A percentile compares a stretch with the other conserved stretches of the same genome.
Evolutionary conservation across 35 echinoderm and acorn worm genomes (phyloP).

Genomic region (Nesometra sesokonis): DNA sequence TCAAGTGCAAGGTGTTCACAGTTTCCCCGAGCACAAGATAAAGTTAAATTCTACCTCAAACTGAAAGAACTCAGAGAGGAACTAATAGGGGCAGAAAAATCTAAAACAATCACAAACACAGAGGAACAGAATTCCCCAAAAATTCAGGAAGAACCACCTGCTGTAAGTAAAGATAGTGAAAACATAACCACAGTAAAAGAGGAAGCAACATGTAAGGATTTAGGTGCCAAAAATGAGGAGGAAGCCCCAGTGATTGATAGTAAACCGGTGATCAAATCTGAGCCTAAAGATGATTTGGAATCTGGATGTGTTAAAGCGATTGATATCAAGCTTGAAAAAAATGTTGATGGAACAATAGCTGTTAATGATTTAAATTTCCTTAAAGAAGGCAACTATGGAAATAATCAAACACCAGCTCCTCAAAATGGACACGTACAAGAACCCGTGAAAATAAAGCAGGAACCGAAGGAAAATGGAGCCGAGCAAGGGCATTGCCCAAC

Average conservation of each 20-base stretch:
- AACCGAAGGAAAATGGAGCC: slow-evolving; percentile 10
- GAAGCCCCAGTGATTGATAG: not conserved
- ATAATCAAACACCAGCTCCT: not conserved
- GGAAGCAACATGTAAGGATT: not conserved
- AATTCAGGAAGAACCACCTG: not conserved
- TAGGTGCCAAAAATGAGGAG: not conserved
- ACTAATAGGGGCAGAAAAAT: slow-evolving; percentile 61
- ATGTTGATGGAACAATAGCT: slow-evolving; percentile 5
- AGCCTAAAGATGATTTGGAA: not conserved
- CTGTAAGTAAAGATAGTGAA: slow-evolving; percentile 7
- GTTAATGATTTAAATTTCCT: not conserved
- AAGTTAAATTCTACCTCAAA: slow-evolving; percentile 89
- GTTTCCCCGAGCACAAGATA: slow-evolving; percentile 97
- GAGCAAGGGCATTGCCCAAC: not conserved
- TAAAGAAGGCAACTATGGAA: not conserved
- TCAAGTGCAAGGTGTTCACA: slow-evolving; percentile 99
- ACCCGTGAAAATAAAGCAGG: slow-evolving; percentile 36
- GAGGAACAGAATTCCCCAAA: not conserved
- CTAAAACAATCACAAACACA: slow-evolving; percentile 12
- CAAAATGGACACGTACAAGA: not conserved
- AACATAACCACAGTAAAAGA: not conserved
- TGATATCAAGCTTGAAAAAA: slow-evolving; percentile 2
- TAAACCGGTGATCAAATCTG: not conserved
- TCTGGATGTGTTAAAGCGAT: slow-evolving; percentile 12
- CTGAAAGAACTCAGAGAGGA: slow-evolving; percentile 88